Conservation (phyloP, 2,113 vertebrate genomes). For the Leiothrix lutea region DNA sequence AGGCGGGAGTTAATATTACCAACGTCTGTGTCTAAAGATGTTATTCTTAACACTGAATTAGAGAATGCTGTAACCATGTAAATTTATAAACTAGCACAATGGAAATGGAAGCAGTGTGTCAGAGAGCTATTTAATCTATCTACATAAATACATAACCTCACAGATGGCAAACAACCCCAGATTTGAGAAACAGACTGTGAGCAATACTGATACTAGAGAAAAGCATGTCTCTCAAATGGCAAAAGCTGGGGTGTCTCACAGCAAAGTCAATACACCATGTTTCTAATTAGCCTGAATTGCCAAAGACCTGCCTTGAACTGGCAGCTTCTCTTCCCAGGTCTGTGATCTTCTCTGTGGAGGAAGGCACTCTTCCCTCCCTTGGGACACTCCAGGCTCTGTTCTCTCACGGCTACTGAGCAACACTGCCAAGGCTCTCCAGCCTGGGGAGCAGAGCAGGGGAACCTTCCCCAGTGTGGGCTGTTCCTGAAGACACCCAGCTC, state of each 20-base stretch:
- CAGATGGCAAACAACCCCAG: constrained; percentile 21
- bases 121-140: constrained; percentile 44
- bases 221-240: neutral
- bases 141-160: constrained; percentile 25
- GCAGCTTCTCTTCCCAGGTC: constrained; percentile 8
- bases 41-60: constrained; percentile 67
- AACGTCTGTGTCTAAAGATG: constrained; percentile 17
- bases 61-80: constrained; percentile 64
- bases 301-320: neutral
- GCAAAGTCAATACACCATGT: neutral
- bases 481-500: neutral
- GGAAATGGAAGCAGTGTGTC: constrained; percentile 46
- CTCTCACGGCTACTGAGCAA: neutral
- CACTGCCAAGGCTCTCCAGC: neutral
- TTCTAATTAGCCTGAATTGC: constrained; percentile 4
- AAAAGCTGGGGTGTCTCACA: constrained; percentile 17
- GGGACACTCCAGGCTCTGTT: neutral
- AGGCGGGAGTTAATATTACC: neutral
- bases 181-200: constrained; percentile 37
- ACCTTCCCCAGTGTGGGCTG: accelerated
- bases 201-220: neutral
- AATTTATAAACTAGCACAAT: constrained; percentile 66
- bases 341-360: neutral
- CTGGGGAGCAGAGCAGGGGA: neutral
- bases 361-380: neutral